Base-by-base conservation (phyloP, 2,888 invertebrate genomes). In the Spatulosminthurus flaviceps region DNA sequence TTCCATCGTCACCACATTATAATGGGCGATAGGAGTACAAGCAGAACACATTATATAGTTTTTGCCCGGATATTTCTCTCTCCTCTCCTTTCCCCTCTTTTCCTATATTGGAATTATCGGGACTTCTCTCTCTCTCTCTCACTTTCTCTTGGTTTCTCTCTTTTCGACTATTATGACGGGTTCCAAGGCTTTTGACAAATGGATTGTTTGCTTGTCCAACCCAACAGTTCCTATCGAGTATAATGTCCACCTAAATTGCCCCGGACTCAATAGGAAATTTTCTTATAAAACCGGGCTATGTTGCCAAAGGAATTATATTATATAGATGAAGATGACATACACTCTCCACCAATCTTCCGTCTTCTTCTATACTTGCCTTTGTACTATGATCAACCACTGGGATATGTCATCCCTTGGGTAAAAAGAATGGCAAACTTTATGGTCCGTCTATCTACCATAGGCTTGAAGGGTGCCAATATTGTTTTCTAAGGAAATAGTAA, bases 1-100 rank as follows among this genome's bases (percentile, higher is more conserved):
- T 77, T 80, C 79, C 80, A 77, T 77, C 66, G 75, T 78, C 78
- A 64, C 77, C 70, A 77, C 71, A 77, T 66, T 67, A 69, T 43
- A 67, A 26, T 34, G 26, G 51, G 64, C 24, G 64, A 24, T 22
- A 64, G 64, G 64, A 26, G 26, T 22, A 21, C 64, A 64, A 26
- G 4, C 24, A 64, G 64, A 64, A 26, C 64, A 64, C 64, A 64
- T 64, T 64, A 64, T 26, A 64, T 64, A 64, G 4, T 11, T 9
- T 24, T 64, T 24, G 11, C 26, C 24, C 64, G 24, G 24, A 26
- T 75, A 60, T 43, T 51, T 42, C 42, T 43, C 66, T 42, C 41
- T 5, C 42, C 51, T 64, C 21, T 24, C 2, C 11, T 26, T 19
- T 51, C 41, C 42, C 51, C 19, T 51, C 28, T 9, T 21, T 22